Evolutionary conservation across 1,140 invertebrate genomes (phyloP), one percentile per base, ranked within the genome.

Genomic region (Drosophila mauritiana): DNA sequence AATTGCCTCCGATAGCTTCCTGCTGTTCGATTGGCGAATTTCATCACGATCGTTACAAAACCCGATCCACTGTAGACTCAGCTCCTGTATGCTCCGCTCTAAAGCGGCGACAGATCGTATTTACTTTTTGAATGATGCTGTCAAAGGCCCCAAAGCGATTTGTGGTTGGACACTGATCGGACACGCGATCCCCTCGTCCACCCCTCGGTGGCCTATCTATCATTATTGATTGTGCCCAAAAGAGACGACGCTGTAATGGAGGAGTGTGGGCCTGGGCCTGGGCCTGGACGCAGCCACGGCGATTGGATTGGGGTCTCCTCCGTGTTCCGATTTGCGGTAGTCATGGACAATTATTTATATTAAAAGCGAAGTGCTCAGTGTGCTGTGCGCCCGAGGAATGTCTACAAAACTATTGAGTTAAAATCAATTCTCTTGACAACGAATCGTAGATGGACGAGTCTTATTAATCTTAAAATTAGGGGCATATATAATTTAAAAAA

Each of bases 151-250:
- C 83, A 86, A 86, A 88, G 83, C 83, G 83, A 82, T 82, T 88
- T 88, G 79, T 62, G 83, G 63, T 88, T 69, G 69, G 83, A 86
- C 83, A 88, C 76, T 86, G 83, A 86, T 86, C 83, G 75, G 77
- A 74, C 73, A 67, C 68, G 78, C 65, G 49, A 49, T 51, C 59
- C 61, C 65, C 56, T 53, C 56, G 12, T 13, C 12, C n/a, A 2
- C 53, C 20, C n/a, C 10, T 48, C 43, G 15, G 43, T 55, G 58
- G 59, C 78, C 69, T 78, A 82, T 82, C 83, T 88, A 85, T 76
- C 78, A 75, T 79, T 76, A 86, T 88, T 86, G 83, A 86, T 86
- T 88, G 79, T 86, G 83, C 74, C 83, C 79, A 86, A 82, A 86
- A 86, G 75, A 81, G 82, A 80, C 53, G 58, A 45, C 20, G 59